These are phyloP conservation scores for Vicugna pacos DNA, from an alignment of 2,113 vertebrate genomes.

Conservation along the genomic window DNA sequence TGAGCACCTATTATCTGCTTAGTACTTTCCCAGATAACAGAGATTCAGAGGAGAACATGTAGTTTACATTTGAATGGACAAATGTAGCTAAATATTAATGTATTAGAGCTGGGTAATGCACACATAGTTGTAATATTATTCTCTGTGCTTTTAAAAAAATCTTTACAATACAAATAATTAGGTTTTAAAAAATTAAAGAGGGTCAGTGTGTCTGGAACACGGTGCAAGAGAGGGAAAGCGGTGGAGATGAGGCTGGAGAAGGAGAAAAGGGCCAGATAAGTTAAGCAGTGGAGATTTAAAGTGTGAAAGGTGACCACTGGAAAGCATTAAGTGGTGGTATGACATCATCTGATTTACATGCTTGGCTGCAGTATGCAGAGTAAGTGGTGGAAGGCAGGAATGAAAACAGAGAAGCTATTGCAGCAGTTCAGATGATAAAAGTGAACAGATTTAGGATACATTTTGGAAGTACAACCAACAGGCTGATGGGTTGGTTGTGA, in stretches of 20 bases:
- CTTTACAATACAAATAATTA: conserved; percentile 16
- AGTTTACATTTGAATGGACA: not conserved
- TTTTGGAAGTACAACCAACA: not conserved
- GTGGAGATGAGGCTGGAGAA: not conserved
- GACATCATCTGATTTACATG: not conserved
- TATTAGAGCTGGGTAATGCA: not conserved
- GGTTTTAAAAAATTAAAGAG: not conserved
- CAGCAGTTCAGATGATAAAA: not conserved
- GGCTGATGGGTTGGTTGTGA: not conserved
- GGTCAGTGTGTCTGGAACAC: not conserved
- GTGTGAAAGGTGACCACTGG: not conserved
- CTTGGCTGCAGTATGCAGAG: not conserved
- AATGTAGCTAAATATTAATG: not conserved
- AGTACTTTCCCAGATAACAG: not conserved
- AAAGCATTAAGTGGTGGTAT: not conserved
- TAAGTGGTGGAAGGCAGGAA: not conserved
- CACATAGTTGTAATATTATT: not conserved
- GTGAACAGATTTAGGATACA: not conserved
- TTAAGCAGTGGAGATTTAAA: not conserved
- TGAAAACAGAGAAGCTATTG: not conserved
- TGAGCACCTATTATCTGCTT: not conserved
- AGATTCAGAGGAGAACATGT: not conserved
- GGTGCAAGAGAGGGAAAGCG: not conserved
- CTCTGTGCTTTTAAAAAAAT: not conserved
- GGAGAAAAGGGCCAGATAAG: not conserved